Evolutionary conservation across 2,888 invertebrate genomes (phyloP).

Genomic region (Phyllotreta cruciferae): DNA sequence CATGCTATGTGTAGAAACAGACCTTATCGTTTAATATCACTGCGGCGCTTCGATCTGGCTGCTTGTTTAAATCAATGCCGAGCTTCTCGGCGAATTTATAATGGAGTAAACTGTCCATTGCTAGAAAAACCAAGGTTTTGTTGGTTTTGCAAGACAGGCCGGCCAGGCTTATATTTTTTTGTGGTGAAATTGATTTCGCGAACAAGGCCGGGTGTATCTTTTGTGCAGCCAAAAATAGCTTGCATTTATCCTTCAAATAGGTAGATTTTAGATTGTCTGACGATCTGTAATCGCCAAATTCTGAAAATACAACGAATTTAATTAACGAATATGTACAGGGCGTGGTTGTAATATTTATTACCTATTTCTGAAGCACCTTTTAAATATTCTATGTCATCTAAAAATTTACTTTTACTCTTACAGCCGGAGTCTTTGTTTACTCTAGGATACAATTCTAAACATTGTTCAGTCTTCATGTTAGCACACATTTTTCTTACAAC

Average conservation of each 20-base stretch:
- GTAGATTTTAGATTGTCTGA: constrained; percentile 61
- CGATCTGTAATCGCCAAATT: constrained; percentile 52
- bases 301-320: constrained; percentile 17
- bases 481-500: constrained; percentile 30
- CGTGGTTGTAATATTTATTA: constrained; percentile 20
- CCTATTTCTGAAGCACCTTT: constrained; percentile 45
- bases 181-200: constrained; percentile 27
- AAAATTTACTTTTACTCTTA: constrained; percentile 20
- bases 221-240: constrained; percentile 55
- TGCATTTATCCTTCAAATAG: constrained; percentile 48
- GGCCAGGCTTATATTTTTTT: constrained; percentile 34
- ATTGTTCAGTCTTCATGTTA: constrained; percentile 32
- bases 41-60: constrained; percentile 69
- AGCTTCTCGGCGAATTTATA: constrained; percentile 78
- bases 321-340: constrained; percentile 1
- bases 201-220: constrained; percentile 58
- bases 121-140: constrained; percentile 68
- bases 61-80: constrained; percentile 71
- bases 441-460: constrained; percentile 23
- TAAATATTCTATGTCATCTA: constrained; percentile 26
- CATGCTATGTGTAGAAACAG: constrained; percentile 18
- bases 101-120: constrained; percentile 76
- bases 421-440: constrained; percentile 25
- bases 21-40: constrained; percentile 78
- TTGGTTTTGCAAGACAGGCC: constrained; percentile 67